Evolutionary conservation across 2,113 vertebrate species (phyloP).

Genomic region (Stomatorhinus ivindoensis): DNA sequence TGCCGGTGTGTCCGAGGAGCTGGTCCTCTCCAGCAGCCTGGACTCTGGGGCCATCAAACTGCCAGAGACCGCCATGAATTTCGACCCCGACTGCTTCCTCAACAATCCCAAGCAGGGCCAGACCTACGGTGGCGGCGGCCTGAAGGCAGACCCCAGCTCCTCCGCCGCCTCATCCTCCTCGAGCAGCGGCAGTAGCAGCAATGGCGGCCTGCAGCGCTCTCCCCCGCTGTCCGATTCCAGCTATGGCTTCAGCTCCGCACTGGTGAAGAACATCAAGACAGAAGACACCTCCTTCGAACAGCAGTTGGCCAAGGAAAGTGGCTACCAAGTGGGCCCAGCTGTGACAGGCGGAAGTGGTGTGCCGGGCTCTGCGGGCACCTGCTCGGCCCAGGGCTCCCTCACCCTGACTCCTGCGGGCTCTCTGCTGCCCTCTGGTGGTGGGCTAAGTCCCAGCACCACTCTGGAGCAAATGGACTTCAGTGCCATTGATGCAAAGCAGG

Average conservation of each 20-base stretch:
- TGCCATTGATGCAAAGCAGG: slow-evolving; percentile 94
- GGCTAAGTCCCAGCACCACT: slow-evolving; percentile 94
- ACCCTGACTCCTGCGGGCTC: slow-evolving; percentile 73
- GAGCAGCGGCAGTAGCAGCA: slow-evolving; percentile 55
- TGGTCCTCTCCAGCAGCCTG: slow-evolving; percentile 91
- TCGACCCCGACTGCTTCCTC: slow-evolving; percentile 98
- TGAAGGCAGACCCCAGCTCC: slow-evolving; percentile 78
- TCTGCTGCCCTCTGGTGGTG: slow-evolving; percentile 88
- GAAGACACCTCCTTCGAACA: slow-evolving; percentile 98
- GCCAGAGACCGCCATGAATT: slow-evolving; percentile 93
- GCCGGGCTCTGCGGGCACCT: slow-evolving; percentile 62
- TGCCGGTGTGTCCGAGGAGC: slow-evolving; percentile 82
- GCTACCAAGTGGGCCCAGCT: slow-evolving; percentile 60
- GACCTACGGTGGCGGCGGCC: slow-evolving; percentile 89
- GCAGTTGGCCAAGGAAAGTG: slow-evolving; percentile 86
- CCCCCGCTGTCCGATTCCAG: slow-evolving; percentile 66
- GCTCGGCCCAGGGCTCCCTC: slow-evolving; percentile 68
- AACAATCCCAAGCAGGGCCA: slow-evolving; percentile 99
- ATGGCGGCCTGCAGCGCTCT: slow-evolving; percentile 71
- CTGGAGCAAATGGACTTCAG: slow-evolving; percentile 99
- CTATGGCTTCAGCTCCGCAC: slow-evolving; percentile 75
- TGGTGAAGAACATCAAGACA: slow-evolving; percentile 92
- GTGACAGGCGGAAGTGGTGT: slow-evolving; percentile 57
- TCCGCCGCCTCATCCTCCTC: slow-evolving; percentile 51
- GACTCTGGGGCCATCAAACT: slow-evolving; percentile 83